These are phyloP conservation scores for Drosophila ficusphila DNA, from an alignment of 1,140 invertebrate genomes.

Conservation along the genomic window DNA sequence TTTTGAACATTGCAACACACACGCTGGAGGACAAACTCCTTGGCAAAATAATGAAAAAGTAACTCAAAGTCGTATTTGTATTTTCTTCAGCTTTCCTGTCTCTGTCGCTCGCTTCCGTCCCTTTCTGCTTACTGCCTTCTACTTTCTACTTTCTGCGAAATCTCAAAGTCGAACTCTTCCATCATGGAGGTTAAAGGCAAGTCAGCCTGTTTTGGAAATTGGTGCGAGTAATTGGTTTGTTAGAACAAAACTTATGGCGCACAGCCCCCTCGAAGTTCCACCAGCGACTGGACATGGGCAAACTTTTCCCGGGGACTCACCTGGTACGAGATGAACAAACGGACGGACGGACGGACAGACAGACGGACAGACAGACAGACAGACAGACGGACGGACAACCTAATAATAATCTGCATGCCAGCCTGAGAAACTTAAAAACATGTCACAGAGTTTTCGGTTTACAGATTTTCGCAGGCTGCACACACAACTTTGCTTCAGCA, in stretches of 20 bases:
- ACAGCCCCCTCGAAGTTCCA: slow-evolving; percentile 6
- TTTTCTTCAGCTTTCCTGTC: slow-evolving; percentile 59
- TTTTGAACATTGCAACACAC: slow-evolving; percentile 77
- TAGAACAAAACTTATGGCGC: slow-evolving; percentile 77
- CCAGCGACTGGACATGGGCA: slow-evolving; percentile 65
- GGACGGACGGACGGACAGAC: background rate
- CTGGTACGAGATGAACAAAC: slow-evolving; percentile 46
- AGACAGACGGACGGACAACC: slow-evolving; percentile 57
- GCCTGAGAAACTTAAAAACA: slow-evolving; percentile 75
- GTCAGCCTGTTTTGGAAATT: slow-evolving; percentile 72
- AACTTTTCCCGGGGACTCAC: slow-evolving; percentile 56
- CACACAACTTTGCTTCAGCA: slow-evolving; percentile 49
- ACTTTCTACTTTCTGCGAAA: background rate
- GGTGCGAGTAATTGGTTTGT: slow-evolving; percentile 81
- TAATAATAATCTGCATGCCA: slow-evolving; percentile 80
- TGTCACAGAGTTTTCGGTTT: slow-evolving; percentile 80
- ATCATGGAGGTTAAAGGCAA: slow-evolving; percentile 64
- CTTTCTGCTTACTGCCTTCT: background rate
- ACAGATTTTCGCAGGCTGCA: slow-evolving; percentile 74
- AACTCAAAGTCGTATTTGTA: slow-evolving; percentile 81
- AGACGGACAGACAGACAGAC: background rate
- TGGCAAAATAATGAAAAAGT: slow-evolving; percentile 81
- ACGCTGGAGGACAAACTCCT: slow-evolving; percentile 70
- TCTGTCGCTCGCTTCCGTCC: background rate
- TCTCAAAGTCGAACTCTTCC: slow-evolving; percentile 78